Conservation (phyloP, 2,888 invertebrate genomes). For the Anthophora plumipes region DNA sequence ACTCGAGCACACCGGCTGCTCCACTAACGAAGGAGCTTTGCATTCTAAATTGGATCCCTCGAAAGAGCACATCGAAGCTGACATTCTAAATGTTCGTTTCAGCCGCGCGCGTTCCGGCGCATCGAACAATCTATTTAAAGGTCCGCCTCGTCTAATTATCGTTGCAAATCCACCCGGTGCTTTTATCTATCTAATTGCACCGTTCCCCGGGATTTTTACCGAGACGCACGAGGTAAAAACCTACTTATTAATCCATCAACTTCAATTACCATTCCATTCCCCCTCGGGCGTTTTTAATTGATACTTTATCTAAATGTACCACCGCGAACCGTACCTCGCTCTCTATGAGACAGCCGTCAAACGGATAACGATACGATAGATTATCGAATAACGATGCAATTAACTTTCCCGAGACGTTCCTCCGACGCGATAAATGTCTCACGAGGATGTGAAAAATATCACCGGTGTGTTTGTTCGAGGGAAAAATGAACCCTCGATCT, state of each 20-base stretch:
- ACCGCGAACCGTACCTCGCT: not conserved
- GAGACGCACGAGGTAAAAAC: constrained; percentile 31
- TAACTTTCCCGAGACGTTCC: not conserved
- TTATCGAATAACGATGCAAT: constrained; percentile 3
- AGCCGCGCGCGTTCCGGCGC: not conserved
- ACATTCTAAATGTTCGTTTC: constrained; percentile 18
- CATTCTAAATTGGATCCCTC: constrained; percentile 50
- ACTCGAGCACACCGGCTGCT: constrained; percentile 9
- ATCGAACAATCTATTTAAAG: constrained; percentile 24
- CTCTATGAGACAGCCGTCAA: not conserved
- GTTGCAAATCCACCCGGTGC: constrained; percentile 20
- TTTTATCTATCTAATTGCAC: constrained; percentile 5
- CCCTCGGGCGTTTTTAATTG: constrained; percentile 13
- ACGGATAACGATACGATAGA: not conserved
- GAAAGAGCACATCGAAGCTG: constrained; percentile 15
- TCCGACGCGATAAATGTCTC: not conserved
- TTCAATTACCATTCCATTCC: constrained; percentile 17
- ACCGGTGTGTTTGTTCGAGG: no score
- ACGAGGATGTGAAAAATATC: not conserved
- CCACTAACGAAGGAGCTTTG: constrained; percentile 38
- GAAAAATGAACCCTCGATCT: no score
- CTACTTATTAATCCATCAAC: constrained; percentile 50
- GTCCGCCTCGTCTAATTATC: constrained; percentile 19
- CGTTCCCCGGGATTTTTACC: not conserved
- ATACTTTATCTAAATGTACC: constrained; percentile 33